Conservation (phyloP, 2,113 vertebrate genomes). For the Puntigrus tetrazona region DNA sequence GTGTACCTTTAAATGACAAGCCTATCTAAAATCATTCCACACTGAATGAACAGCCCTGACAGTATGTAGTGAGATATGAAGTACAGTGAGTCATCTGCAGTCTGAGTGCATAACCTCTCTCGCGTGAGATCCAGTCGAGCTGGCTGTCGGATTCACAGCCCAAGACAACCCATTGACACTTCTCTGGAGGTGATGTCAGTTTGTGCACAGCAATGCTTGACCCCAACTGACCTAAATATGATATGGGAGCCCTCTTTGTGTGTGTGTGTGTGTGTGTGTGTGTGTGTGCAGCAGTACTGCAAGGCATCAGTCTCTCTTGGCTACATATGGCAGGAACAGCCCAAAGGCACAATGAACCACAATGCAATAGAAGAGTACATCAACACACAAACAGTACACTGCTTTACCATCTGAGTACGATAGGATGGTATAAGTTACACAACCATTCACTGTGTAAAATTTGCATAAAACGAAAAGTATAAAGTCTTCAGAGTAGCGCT, state of each 20-base stretch:
- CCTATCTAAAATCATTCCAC: conserved; percentile 21
- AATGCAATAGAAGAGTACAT: background rate
- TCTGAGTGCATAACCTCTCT: conserved; percentile 6
- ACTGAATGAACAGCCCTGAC: conserved; percentile 32
- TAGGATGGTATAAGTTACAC: background rate
- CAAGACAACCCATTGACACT: conserved; percentile 22
- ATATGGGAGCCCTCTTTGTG: background rate
- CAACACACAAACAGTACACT: background rate
- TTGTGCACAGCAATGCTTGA: conserved; percentile 41
- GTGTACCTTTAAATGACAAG: background rate
- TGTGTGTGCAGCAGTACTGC: conserved; percentile 36
- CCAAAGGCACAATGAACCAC: conserved; percentile 30
- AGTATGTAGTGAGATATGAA: conserved; percentile 7
- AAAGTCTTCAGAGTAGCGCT: too few relatives aligned
- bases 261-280: conserved; percentile 15
- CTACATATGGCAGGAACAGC: conserved; percentile 44
- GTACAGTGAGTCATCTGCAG: conserved; percentile 22
- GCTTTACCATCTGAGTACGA: background rate
- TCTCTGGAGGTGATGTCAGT: conserved; percentile 37
- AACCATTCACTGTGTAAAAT: background rate
- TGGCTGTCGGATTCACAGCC: conserved; percentile 42
- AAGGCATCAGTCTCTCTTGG: conserved; percentile 34
- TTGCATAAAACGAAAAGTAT: too few relatives aligned
- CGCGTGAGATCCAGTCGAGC: conserved; percentile 28
- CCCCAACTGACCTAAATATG: conserved; percentile 36